These are phyloP conservation scores for Therioaphis trifolii DNA, from an alignment of 2,888 invertebrate genomes.

Conservation along the genomic window DNA sequence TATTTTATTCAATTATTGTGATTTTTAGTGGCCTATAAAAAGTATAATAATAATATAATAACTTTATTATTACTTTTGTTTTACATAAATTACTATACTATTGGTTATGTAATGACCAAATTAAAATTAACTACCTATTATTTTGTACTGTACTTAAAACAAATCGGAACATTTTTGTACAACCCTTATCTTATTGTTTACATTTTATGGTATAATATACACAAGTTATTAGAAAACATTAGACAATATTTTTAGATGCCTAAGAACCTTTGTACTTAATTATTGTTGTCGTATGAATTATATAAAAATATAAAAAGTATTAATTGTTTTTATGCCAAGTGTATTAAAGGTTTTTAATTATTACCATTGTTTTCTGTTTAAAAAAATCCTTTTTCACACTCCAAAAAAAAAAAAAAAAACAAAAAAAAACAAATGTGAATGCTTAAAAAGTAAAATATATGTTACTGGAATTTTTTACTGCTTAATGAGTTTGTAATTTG, in stretches of 20 bases:
- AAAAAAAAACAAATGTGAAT: too few species aligned
- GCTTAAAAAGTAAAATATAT: too few species aligned
- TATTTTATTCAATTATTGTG: constrained; percentile 39
- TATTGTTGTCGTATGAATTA: constrained; percentile 54
- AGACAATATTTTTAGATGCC: constrained; percentile 59
- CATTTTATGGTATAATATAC: constrained; percentile 1
- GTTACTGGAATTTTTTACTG: too few species aligned
- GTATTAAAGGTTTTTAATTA: constrained; percentile 31
- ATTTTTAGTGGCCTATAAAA: constrained; percentile 23
- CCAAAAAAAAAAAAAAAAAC: neutral
- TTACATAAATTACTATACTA: constrained; percentile 9
- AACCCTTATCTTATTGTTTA: constrained; percentile 38
- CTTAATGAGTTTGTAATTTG: too few species aligned
- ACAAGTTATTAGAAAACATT: constrained; percentile 44
- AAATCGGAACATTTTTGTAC: constrained; percentile 19
- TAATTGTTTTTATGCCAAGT: constrained; percentile 56
- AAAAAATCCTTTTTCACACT: neutral
- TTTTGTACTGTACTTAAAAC: constrained; percentile 25
- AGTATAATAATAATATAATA: constrained; percentile 8
- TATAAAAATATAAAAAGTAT: constrained; percentile 58
- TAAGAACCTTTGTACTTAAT: constrained; percentile 61
- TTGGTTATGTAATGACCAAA: neutral
- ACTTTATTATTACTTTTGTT: neutral
- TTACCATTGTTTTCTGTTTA: neutral
- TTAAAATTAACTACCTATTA: constrained; percentile 30